Evolutionary conservation across 2,797 vertebrate species (phyloP), one percentile per base, ranked within the genome.

Genomic region (Cirrhinus molitorella): DNA sequence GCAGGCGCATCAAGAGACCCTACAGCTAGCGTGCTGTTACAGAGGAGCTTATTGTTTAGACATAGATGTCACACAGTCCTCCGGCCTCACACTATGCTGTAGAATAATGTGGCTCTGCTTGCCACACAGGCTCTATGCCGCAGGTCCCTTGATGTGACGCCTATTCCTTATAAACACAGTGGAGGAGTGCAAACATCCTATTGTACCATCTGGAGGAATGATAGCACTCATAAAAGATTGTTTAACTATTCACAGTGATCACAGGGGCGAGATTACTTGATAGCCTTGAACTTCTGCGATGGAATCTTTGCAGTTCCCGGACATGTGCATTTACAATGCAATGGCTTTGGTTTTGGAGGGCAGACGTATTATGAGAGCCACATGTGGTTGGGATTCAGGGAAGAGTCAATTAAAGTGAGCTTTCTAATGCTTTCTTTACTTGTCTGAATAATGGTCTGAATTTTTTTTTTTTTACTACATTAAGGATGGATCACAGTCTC

Each of bases 21-120:
- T 65, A 47, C 43, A 75, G 45, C 40, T 55, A 45, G 66, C 19
- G 6, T 55, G 40, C 76, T 68, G 43, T 83, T 80, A 59, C 57
- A 77, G 83, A 80, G 45, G 74, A 63, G 21, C 61, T 40, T 73
- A 76, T 80, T 87, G 81, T 87, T 86, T 82, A 34, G 79, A 51
- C 63, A 79, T 71, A 73, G 61, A 67, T 68, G 67, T 82, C 84
- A 72, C 53, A 53, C 61, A 76, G 57, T 63, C 61, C 68, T 70
- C 21, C 11, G 21, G 57, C 37, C 65, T 76, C 71, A 81, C 75
- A 73, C 40, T 76, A 82, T 74, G 31, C 57, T 55, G 40, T 19
- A 83, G 76, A 83, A 83, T 76, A 80, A 85, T 68, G 67, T 57
- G 51, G 12, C 45, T 83, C 59, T 75, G 67, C 74, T 45, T 5